A percentile compares a stretch with the other conserved stretches of the same genome.
Evolutionary conservation across 2,888 invertebrate species (phyloP).

Genomic region (Cyaniris semiargus): DNA sequence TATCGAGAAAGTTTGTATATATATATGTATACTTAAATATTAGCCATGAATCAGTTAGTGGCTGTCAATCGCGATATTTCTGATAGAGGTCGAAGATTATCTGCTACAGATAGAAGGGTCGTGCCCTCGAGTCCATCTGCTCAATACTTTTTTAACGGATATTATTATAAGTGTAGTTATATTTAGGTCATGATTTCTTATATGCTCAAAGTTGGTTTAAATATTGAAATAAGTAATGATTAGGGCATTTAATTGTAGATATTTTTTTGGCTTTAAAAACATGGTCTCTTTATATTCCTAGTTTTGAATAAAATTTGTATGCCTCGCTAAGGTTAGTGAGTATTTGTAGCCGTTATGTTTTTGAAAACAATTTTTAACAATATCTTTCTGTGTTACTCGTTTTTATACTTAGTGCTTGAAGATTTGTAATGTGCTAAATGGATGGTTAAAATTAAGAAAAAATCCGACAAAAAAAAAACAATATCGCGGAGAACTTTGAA

Average conservation of each 20-base stretch:
- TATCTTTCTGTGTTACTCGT: too few species aligned
- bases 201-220: not conserved
- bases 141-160: not conserved
- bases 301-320: too few species aligned
- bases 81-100: slow-evolving; percentile 20
- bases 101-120: not conserved
- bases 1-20: not conserved
- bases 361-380: not conserved
- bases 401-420: too few species aligned
- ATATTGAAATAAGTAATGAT: not conserved
- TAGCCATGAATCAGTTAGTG: not conserved
- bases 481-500: too few species aligned
- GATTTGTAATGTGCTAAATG: too few species aligned
- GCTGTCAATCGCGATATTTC: slow-evolving; percentile 12
- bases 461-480: too few species aligned
- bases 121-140: not conserved
- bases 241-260: not conserved
- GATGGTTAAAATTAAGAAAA: too few species aligned
- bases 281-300: too few species aligned
- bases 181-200: not conserved
- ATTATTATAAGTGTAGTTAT: not conserved
- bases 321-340: too few species aligned
- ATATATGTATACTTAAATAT: not conserved
- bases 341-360: not conserved
- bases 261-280: too few species aligned